Evolutionary conservation across 2,797 vertebrate species (phyloP), one percentile per base, ranked within the genome.

Genomic region (Champsocephalus gunnari): DNA sequence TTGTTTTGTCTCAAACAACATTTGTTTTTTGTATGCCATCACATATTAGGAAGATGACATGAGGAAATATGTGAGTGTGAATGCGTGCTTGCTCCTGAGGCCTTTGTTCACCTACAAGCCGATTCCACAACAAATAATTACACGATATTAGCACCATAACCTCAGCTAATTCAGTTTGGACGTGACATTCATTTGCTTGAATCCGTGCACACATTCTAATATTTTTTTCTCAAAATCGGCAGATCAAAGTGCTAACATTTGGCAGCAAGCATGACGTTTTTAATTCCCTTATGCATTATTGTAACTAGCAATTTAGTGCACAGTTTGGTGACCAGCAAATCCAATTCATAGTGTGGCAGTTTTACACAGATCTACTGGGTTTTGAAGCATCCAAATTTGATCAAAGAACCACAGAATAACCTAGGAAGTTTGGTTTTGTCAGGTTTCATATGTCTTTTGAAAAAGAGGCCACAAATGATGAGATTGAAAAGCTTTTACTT

Each of bases 351-450:
- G 32, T 24, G 17, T 58, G 28, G 12, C 45, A 43, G 13, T 48
- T 75, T 63, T 48, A n/a, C 61, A 12, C n/a, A 0, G 17, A 16
- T 17, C 28, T n/a, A 6, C 11, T 1, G 11, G 16, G 14, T 56
- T 68, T 66, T 11, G 41, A 45, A 62, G 41, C 49, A 24, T 71
- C 28, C 14, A 58, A 38, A 75, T 69, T 5, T 58, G 54, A 84
- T 77, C 50, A 79, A 51, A 83, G 70, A 65, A 45, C 8, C 50
- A 58, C 24, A 73, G 72, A 77, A 78, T 54, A 44, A 16, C 45
- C 34, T 21, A 2, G 53, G 43, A 57, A 50, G 55, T 75, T 66
- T 2, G 24, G 12, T 62, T 68, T 12, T 69, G 34, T 60, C 38
- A 70, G 12, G 17, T 70, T 73, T 70, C 49, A 12, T 16, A 32